phyloP scores from a whole-genome alignment of 2,888 invertebrate genomes.

The Melipona bicolor region DNA sequence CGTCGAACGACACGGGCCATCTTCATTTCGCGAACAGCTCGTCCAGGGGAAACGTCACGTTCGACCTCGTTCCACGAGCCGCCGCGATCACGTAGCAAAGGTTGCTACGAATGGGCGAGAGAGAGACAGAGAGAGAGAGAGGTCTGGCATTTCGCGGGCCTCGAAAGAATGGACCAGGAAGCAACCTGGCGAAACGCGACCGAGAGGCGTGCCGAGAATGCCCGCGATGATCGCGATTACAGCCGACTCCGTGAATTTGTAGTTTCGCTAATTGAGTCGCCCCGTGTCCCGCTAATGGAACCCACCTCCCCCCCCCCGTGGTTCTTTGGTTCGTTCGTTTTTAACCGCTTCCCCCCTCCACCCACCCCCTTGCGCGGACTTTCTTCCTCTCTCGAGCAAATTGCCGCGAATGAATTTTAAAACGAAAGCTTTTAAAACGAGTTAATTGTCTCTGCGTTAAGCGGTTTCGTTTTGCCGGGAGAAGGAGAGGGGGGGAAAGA shows the following conservation, averaged over 20 bases:
- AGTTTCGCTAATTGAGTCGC: conserved; percentile 33
- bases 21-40: conserved; percentile 54
- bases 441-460: not conserved
- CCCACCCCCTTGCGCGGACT: not conserved
- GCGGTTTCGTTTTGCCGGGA: not conserved
- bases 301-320: conserved; percentile 1
- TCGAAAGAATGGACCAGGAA: not conserved
- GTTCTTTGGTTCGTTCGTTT: not conserved
- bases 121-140: too few relatives aligned
- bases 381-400: not conserved
- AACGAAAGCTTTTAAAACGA: not conserved
- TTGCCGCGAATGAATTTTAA: not conserved
- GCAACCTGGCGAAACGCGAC: not conserved
- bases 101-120: not conserved
- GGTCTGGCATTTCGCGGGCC: conserved; percentile 13
- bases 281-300: conserved; percentile 15
- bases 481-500: too few relatives aligned
- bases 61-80: conserved; percentile 56
- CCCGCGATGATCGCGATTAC: conserved; percentile 33
- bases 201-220: conserved; percentile 10
- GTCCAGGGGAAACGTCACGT: conserved; percentile 58
- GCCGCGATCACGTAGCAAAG: conserved; percentile 47
- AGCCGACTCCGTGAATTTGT: conserved; percentile 20
- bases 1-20: conserved; percentile 15
- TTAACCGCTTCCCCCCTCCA: not conserved